Evolutionary conservation across 2,888 invertebrate species (phyloP).

Genomic region (Metellina segmentata): DNA sequence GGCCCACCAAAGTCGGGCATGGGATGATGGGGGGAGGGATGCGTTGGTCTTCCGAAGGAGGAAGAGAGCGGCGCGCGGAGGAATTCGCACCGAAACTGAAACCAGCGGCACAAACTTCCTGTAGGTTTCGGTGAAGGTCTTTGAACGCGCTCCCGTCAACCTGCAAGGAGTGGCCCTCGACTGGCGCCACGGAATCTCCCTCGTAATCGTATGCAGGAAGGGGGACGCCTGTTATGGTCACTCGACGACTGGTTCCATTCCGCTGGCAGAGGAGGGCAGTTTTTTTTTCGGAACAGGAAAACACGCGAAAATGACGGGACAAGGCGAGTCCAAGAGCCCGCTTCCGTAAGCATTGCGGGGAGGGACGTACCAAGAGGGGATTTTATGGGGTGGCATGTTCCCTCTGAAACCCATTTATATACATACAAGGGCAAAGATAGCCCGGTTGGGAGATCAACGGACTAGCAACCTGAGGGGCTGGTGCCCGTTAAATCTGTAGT

Average conservation of each 20-base stretch:
- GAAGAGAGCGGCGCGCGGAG: no score
- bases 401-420: no score
- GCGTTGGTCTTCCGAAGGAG: no score
- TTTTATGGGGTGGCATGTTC: no score
- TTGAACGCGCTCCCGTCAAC: background rate
- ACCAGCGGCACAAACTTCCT: background rate
- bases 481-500: no score
- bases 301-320: background rate
- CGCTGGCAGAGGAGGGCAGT: background rate
- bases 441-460: no score
- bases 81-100: background rate
- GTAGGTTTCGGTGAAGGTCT: constrained; percentile 37
- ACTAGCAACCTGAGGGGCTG: no score
- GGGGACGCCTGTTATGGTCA: background rate
- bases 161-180: background rate
- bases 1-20: background rate
- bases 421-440: no score
- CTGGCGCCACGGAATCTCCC: background rate
- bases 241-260: background rate
- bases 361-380: no score
- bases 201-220: no score
- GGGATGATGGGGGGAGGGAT: background rate
- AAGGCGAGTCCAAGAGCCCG: background rate
- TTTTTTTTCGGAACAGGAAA: background rate
- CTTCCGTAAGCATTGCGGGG: background rate